A percentile compares a stretch with the other conserved stretches of the same genome.
phyloP scores from a whole-genome alignment of 2,888 invertebrate genomes.

The Tuberolachnus salignus region DNA sequence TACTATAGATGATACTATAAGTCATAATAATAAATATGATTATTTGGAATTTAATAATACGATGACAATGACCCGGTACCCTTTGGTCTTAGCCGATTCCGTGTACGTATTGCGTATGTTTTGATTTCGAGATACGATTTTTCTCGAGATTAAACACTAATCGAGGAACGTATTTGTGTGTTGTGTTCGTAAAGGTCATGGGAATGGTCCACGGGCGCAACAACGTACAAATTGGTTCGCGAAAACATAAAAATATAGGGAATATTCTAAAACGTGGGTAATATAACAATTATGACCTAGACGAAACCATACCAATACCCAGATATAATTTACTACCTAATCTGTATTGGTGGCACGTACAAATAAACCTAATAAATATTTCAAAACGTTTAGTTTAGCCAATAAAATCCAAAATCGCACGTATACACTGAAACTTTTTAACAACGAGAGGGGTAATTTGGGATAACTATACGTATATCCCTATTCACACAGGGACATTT shows the following conservation, averaged over 20 bases:
- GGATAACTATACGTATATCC: no score
- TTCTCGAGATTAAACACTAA: constrained; percentile 5
- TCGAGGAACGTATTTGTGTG: constrained; percentile 6
- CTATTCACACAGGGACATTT: no score
- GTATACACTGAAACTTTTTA: no score
- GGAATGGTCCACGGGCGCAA: neutral
- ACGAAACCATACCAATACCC: neutral
- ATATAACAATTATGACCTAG: constrained; percentile 22
- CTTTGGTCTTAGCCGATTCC: constrained; percentile 33
- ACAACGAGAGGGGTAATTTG: no score
- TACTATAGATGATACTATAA: no score
- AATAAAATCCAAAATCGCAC: no score
- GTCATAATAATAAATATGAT: no score
- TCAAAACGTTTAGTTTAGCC: no score
- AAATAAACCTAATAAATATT: no score
- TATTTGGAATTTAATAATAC: constrained; percentile 1
- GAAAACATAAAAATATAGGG: constrained; percentile 22
- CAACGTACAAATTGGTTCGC: neutral
- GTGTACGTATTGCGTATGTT: constrained; percentile 5
- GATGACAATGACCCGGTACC: constrained; percentile 47
- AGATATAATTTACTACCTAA: no score
- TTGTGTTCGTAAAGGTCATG: constrained; percentile 31
- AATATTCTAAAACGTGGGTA: neutral
- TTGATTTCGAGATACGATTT: neutral
- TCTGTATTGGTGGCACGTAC: no score